Conservation (phyloP, 2,113 vertebrate genomes). For the Eretmochelys imbricata region DNA sequence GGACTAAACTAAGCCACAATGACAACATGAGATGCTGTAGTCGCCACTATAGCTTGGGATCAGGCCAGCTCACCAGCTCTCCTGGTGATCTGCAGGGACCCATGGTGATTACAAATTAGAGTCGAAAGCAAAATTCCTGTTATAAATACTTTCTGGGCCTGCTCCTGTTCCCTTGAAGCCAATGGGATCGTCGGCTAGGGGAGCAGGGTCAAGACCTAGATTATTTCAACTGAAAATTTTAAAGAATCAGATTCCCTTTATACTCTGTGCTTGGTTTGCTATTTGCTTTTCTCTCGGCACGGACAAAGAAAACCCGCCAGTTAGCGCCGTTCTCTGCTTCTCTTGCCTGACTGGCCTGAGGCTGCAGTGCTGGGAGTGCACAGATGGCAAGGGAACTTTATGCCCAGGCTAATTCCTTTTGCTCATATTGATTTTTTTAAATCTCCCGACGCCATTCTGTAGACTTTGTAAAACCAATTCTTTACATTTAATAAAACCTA, state of each 20-base stretch:
- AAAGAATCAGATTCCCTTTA: background rate
- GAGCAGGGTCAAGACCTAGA: background rate
- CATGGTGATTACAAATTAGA: background rate
- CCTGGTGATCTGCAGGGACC: background rate
- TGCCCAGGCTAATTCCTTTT: background rate
- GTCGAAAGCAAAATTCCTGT: background rate
- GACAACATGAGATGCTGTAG: background rate
- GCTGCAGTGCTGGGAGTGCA: background rate
- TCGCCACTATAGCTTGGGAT: accelerated
- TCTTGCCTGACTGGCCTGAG: background rate
- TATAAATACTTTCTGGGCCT: background rate
- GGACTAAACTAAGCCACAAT: background rate
- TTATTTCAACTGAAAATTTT: background rate
- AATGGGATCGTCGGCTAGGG: background rate
- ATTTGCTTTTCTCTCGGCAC: background rate
- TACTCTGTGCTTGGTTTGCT: background rate
- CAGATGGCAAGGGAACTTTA: background rate
- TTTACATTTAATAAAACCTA: background rate
- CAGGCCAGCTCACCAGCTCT: background rate
- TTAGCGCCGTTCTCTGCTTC: background rate
- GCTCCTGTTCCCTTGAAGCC: background rate
- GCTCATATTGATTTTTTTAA: background rate
- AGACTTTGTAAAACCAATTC: background rate
- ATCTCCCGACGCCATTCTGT: background rate
- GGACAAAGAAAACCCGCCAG: background rate